Evolutionary conservation across 2,888 invertebrate genomes (phyloP), one percentile per base, ranked within the genome.

Genomic region (Magallana nippona): DNA sequence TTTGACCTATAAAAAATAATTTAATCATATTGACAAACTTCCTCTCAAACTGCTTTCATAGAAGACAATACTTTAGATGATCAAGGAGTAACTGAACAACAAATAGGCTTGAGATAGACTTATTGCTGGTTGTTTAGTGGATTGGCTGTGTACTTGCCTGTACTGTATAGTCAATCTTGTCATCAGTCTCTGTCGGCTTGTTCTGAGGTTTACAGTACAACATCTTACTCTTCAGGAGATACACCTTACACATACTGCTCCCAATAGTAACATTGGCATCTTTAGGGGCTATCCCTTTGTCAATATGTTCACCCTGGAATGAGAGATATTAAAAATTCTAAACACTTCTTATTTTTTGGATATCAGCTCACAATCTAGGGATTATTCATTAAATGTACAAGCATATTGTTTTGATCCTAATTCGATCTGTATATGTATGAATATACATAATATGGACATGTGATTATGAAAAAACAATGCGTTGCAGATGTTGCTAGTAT

Each of bases 201-300:
- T 83, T 79, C 13, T 98, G 98, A 56, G 98, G 98, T 84, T 97
- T 96, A 93, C 99, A 99, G 1, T 98, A 98, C 90, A 99, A 62
- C 3, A 85, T 71, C 27, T 83, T 86, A 13, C 84, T 81, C 71
- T 98, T 97, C 56, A 99, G 94, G 1, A 98, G 97, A 1, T 98
- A 98, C 22, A 99, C 98, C 94, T 98, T 98, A 95, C 99, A 99
- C 90, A 96, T 95, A 89, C 97, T 96, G 89, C 86, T 86, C 10
- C 92, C 98, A 71, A 93, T 88, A 8, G 79, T 86, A 32, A 93
- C 91, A 17, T 58, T 78, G n/a, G 91, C 87, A 82, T 93, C 92
- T 17, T 82, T 57, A 32, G 83, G 83, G 2, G 84, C 87, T 77
- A 92, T 78, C 1, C 91, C 93, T 58, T 88, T 83, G 55, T 89